Conservation (phyloP, 2,113 vertebrate species). For the Nymphicus hollandicus region DNA sequence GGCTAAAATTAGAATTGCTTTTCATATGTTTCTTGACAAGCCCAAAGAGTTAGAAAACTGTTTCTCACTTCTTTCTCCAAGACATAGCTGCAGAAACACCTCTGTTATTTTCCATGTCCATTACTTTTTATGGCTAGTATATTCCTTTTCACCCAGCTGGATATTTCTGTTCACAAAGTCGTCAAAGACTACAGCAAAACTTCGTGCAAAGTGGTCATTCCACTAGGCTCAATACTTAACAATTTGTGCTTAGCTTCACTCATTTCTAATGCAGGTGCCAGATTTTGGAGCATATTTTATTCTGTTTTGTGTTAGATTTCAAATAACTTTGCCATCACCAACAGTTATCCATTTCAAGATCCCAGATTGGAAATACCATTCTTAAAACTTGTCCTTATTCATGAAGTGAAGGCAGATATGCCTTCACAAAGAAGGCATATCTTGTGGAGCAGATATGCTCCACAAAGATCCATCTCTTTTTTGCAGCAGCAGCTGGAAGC, state of each 20-base stretch:
- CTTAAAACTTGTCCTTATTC: neutral
- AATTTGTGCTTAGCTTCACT: neutral
- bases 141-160: neutral
- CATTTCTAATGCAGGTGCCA: neutral
- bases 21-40: neutral
- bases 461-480: neutral
- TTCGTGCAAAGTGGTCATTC: neutral
- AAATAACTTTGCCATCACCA: neutral
- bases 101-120: neutral
- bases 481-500: neutral
- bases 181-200: neutral
- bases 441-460: too few species aligned
- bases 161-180: neutral
- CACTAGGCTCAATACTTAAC: neutral
- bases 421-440: too few species aligned
- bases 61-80: neutral
- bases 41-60: rapidly evolving
- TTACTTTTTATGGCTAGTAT: neutral
- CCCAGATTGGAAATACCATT: neutral
- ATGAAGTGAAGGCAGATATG: neutral
- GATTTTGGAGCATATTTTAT: neutral
- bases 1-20: neutral
- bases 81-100: neutral
- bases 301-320: neutral
- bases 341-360: neutral